Conservation (phyloP, 2,797 vertebrate genomes). For the Lithobates sylvaticus region DNA sequence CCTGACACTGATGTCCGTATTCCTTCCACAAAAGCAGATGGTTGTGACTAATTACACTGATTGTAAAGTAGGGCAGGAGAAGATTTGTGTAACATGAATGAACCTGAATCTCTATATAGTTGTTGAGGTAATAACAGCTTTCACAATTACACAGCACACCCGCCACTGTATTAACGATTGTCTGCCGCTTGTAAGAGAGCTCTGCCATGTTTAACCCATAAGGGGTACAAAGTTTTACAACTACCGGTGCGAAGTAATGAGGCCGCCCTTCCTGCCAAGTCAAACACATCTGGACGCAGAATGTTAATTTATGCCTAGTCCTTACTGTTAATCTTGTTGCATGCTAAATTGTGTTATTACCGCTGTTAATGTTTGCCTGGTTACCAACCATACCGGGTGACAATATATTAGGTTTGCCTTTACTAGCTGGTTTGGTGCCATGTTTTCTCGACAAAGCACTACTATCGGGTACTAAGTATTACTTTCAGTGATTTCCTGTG, state of each 20-base stretch:
- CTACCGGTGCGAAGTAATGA: conserved; percentile 3
- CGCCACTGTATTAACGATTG: conserved; percentile 30
- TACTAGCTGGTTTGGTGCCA: too few relatives aligned
- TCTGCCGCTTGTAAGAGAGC: background rate
- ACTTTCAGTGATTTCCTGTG: too few relatives aligned
- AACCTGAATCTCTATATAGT: conserved; percentile 29
- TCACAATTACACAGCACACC: conserved; percentile 35
- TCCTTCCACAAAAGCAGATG: conserved; percentile 24
- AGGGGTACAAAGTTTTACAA: background rate
- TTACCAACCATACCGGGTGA: too few relatives aligned
- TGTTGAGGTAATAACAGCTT: conserved; percentile 42
- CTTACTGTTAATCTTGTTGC: too few relatives aligned
- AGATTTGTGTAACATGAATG: conserved; percentile 41
- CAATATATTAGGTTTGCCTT: too few relatives aligned
- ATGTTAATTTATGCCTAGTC: too few relatives aligned
- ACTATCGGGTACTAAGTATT: too few relatives aligned
- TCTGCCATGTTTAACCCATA: conserved; percentile 28
- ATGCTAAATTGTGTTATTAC: too few relatives aligned
- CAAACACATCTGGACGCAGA: too few relatives aligned
- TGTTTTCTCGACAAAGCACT: too few relatives aligned
- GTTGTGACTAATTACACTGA: conserved; percentile 30
- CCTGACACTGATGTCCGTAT: conserved; percentile 23
- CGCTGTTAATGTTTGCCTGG: too few relatives aligned
- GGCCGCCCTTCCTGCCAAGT: conserved; percentile 7
- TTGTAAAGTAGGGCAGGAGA: conserved; percentile 28